These are phyloP conservation scores for Rhabditophanes sp. DNA, from an alignment of 2,888 invertebrate genomes.

Conservation along the genomic window DNA sequence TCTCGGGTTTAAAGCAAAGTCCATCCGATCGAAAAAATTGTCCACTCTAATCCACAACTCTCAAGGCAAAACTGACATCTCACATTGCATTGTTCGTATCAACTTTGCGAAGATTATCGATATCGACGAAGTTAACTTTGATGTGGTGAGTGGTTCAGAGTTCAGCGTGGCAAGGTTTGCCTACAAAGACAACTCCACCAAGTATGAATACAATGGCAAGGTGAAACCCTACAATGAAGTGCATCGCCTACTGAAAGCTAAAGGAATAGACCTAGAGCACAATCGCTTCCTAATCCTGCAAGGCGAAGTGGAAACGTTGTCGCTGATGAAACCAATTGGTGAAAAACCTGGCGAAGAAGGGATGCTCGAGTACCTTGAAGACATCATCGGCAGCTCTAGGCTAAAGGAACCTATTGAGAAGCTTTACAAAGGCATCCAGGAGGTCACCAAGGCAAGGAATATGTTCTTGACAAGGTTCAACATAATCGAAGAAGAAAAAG, in stretches of 20 bases:
- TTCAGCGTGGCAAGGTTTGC: conserved; percentile 73
- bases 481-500: conserved; percentile 49
- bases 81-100: conserved; percentile 68
- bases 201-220: conserved; percentile 16
- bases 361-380: conserved; percentile 90
- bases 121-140: not conserved
- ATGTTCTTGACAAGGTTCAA: conserved; percentile 49
- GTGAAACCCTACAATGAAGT: conserved; percentile 64
- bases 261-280: conserved; percentile 82
- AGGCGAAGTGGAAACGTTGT: conserved; percentile 96
- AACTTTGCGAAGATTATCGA: conserved; percentile 55
- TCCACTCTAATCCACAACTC: conserved; percentile 68
- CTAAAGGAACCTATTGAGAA: conserved; percentile 59
- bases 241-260: conserved; percentile 57
- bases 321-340: conserved; percentile 92
- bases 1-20: conserved; percentile 82
- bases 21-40: conserved; percentile 84
- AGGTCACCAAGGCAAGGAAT: conserved; percentile 3
- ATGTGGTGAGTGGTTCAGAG: conserved; percentile 54
- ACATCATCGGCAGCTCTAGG: conserved; percentile 68
- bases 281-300: conserved; percentile 91
- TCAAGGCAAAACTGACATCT: conserved; percentile 58
- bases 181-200: conserved; percentile 50
- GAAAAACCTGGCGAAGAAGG: conserved; percentile 64
- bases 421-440: conserved; percentile 3